Base-by-base conservation (phyloP, 2,888 invertebrate species). In the Rhagonycha fulva region DNA sequence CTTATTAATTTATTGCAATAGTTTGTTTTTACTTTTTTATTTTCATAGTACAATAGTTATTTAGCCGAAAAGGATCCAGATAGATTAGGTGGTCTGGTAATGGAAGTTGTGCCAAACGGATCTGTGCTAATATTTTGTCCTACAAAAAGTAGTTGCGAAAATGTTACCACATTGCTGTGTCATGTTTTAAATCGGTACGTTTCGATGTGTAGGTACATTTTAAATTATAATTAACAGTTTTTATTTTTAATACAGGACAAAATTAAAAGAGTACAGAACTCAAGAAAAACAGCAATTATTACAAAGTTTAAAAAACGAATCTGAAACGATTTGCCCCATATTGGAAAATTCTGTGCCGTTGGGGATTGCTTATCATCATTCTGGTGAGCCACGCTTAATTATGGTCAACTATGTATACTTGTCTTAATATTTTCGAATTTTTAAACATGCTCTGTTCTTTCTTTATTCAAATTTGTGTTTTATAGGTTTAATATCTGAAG, bases 361-460 rank as follows among this genome's bases (percentile, higher is more conserved):
- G 88, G 98, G 98, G 2, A 90, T 99, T 24, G 98, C 96, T 10
- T 98, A 94, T 89, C 99, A 99, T 88, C 98, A 99, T 89, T 95
- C 96, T 14, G 96, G 87, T 85, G 80, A 70, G 32, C 71, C 62
- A 14, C 60, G 77, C 24, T 70, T 76, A n/a, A n/a, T n/a, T n/a
- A n/a, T n/a, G n/a, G n/a, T n/a, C n/a, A n/a, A n/a, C n/a, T n/a
- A n/a, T n/a, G n/a, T n/a, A n/a, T n/a, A n/a, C n/a, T n/a, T n/a
- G n/a, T n/a, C n/a, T 61, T 14, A 61, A 61, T 5, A 47, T 2
- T 1, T 47, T 61, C n/a, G 0, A 14, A 61, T n/a, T 19, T 19
- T 19, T n/a, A n/a, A 2, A 19, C 2, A 19, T 19, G 19, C 19
- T 19, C 19, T n/a, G 1, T 7, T 47, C 7, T 47, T 7, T 30